Percentiles rank a stretch among this genome's conserved stretches.
phyloP scores from a whole-genome alignment of 2,888 invertebrate genomes.

The Xestia xanthographa region DNA sequence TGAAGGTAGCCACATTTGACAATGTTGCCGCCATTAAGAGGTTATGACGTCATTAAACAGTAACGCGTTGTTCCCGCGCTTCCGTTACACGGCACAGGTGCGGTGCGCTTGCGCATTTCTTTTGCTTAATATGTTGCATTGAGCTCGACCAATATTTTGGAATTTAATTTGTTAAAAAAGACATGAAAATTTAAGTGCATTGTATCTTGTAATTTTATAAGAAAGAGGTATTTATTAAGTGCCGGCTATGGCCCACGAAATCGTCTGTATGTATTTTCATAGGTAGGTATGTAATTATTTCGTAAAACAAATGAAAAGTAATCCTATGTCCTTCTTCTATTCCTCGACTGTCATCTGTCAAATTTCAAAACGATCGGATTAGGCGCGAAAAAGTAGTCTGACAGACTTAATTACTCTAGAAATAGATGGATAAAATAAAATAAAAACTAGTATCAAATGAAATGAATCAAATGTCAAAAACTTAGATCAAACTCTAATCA shows the following conservation, averaged over 20 bases:
- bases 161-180: conserved; percentile 6
- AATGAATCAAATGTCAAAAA: background rate
- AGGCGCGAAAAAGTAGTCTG: too few relatives aligned
- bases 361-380: background rate
- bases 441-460: background rate
- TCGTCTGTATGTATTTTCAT: background rate
- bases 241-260: too few relatives aligned
- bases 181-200: background rate
- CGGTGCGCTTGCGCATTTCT: conserved; percentile 43
- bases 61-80: conserved; percentile 54
- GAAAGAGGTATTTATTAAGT: too few relatives aligned
- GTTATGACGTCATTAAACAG: conserved; percentile 56
- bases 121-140: conserved; percentile 31
- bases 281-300: background rate
- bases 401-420: background rate
- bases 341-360: background rate
- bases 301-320: background rate
- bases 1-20: conserved; percentile 21
- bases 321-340: background rate
- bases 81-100: conserved; percentile 68
- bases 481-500: background rate
- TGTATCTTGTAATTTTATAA: background rate
- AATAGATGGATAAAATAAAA: background rate
- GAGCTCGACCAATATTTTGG: background rate
- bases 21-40: conserved; percentile 31